These are phyloP conservation scores for Drosophila nigricruria DNA, from an alignment of 2,888 invertebrate genomes.

Conservation along the genomic window DNA sequence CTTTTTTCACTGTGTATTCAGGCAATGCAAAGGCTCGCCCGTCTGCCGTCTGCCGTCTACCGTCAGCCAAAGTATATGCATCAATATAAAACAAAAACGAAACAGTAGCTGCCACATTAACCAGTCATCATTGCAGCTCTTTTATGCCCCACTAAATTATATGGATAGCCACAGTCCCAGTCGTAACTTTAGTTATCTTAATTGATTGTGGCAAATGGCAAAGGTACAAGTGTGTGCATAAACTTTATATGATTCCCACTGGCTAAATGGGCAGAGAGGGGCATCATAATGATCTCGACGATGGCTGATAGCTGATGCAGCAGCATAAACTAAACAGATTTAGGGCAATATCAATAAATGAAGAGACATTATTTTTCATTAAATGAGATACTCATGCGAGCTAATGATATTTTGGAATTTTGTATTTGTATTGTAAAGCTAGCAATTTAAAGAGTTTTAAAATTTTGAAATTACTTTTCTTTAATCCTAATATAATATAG, in stretches of 20 bases:
- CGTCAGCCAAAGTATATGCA: slow-evolving; percentile 46
- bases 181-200: slow-evolving; percentile 39
- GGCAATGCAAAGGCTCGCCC: slow-evolving; percentile 16
- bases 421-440: background rate
- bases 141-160: slow-evolving; percentile 69
- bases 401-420: background rate
- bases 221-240: slow-evolving; percentile 20
- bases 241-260: slow-evolving; percentile 15
- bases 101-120: slow-evolving; percentile 40
- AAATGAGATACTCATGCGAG: background rate
- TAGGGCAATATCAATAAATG: background rate
- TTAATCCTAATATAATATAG: too few relatives aligned
- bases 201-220: slow-evolving; percentile 53
- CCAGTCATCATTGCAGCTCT: slow-evolving; percentile 19
- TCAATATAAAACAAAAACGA: slow-evolving; percentile 38
- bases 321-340: background rate
- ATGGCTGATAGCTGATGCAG: background rate
- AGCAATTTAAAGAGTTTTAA: background rate
- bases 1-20: slow-evolving; percentile 19
- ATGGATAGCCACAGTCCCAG: slow-evolving; percentile 34
- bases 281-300: background rate
- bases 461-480: too few relatives aligned
- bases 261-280: background rate
- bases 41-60: background rate
- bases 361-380: background rate